phyloP scores from a whole-genome alignment of 1,140 invertebrate species.

The Lordiphosa stackelbergi region DNA sequence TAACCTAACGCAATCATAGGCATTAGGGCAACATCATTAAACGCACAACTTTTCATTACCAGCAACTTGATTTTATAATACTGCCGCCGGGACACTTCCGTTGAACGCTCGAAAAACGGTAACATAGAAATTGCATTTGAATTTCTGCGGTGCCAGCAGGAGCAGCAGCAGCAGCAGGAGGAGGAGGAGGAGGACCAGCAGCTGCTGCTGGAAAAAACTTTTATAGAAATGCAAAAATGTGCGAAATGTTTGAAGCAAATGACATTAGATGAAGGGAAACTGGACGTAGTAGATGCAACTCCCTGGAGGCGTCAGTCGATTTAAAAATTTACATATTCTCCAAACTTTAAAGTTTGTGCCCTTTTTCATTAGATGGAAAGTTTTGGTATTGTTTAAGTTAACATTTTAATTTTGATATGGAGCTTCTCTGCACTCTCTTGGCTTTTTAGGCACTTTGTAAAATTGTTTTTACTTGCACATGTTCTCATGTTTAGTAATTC shows the following conservation, averaged over 20 bases:
- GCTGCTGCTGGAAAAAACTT: slow-evolving; percentile 5
- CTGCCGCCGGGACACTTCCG: slow-evolving; percentile 42
- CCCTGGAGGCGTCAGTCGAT: slow-evolving; percentile 1
- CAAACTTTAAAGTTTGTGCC: background rate
- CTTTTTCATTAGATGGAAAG: background rate
- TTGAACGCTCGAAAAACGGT: slow-evolving; percentile 5
- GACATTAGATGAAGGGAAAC: slow-evolving; percentile 7
- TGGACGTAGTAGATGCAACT: slow-evolving; percentile 1
- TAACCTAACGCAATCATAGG: slow-evolving; percentile 20
- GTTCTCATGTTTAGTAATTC: no score
- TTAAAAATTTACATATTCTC: slow-evolving; percentile 10
- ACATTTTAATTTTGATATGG: no score
- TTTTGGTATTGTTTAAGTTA: no score
- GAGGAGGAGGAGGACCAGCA: background rate
- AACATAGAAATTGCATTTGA: slow-evolving; percentile 64
- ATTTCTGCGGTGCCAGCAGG: slow-evolving; percentile 13
- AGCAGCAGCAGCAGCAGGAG: background rate
- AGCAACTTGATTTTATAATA: slow-evolving; percentile 48
- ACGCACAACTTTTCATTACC: slow-evolving; percentile 64
- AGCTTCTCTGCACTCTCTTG: no score
- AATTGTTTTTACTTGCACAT: no score
- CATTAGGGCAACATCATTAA: slow-evolving; percentile 43
- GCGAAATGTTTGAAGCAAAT: slow-evolving; percentile 7
- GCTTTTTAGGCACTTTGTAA: no score
- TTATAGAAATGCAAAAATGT: slow-evolving; percentile 16